Conservation (phyloP, 2,888 invertebrate genomes). For the Orchestes rusci region DNA sequence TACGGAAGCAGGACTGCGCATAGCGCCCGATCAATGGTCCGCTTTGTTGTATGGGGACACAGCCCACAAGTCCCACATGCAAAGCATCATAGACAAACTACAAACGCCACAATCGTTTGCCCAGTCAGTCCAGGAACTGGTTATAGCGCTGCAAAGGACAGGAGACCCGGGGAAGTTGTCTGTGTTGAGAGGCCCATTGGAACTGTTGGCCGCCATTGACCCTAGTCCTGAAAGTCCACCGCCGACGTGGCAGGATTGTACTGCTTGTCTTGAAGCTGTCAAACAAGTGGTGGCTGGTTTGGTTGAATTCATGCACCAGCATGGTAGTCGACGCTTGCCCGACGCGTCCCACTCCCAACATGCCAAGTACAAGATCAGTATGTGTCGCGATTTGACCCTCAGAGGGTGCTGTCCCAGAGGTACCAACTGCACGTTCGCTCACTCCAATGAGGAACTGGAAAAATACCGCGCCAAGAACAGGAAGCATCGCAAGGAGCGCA, state of each 20-base stretch:
- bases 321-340: constrained; percentile 60
- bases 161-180: constrained; percentile 80
- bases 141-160: constrained; percentile 83
- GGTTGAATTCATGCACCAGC: constrained; percentile 69
- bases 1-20: constrained; percentile 91
- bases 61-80: constrained; percentile 96
- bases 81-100: constrained; percentile 82
- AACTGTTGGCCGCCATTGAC: constrained; percentile 80
- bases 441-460: constrained; percentile 85
- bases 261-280: constrained; percentile 61
- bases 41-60: constrained; percentile 93
- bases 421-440: constrained; percentile 84
- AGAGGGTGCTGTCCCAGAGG: constrained; percentile 81
- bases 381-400: constrained; percentile 78
- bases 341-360: constrained; percentile 54
- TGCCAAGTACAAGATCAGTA: constrained; percentile 80
- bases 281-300: constrained; percentile 67
- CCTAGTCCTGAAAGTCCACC: constrained; percentile 65
- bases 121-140: constrained; percentile 83
- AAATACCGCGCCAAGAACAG: constrained; percentile 61
- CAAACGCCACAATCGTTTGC: constrained; percentile 92
- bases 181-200: constrained; percentile 69
- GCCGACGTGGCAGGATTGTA: constrained; percentile 58
- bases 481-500: constrained; percentile 35
- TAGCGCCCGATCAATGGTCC: constrained; percentile 98